Evolutionary conservation across 2,113 vertebrate species (phyloP), one percentile per base, ranked within the genome.

Genomic region (Camelus dromedarius): DNA sequence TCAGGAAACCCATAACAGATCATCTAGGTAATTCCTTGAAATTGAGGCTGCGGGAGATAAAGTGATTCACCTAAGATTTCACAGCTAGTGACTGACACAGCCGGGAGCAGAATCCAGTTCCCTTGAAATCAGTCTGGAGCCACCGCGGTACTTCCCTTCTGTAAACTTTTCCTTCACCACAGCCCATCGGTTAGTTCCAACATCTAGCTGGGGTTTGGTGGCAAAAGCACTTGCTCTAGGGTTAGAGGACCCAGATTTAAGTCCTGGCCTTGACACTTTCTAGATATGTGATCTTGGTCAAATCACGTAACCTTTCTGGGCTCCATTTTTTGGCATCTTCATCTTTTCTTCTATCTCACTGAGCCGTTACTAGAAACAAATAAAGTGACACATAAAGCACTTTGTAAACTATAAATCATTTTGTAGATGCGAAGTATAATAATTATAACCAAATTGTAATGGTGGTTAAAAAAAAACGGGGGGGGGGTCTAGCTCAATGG

Each of bases 11-110:
- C 3, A 8, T 14, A 35, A 35, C 5, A 66, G 69, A 75, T 62
- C 12, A 15, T 52, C 32, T n/a, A 24, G 19, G 16, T 67, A 72
- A 85, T 88, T 95, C 94, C 76, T 69, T 91, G 82, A 89, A 90
- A 92, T 3, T 30, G 67, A 85, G 50, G 30, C 14, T 77, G 30
- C 30, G 8, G 35, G 46, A 58, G 42, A 76, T 6, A 58, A 3
- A 30, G 35, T 77, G 50, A 94, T 8, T 89, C 88, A 67, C 54
- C 60, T 48, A 58, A 62, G 32, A 22, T 60, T 52, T 96, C 76
- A 84, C 52, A 32, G 76, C 50, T 38, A 2, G 20, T 28, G 19
- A n/a, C 10, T 62, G 72, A 64, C 48, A 70, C 20, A 76, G 67
- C 20, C 42, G 13, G 6, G 35, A 22, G n/a, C 30, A 48, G 30